These are phyloP conservation scores for Zingel zingel DNA, from an alignment of 2,113 vertebrate species.

Conservation along the genomic window DNA sequence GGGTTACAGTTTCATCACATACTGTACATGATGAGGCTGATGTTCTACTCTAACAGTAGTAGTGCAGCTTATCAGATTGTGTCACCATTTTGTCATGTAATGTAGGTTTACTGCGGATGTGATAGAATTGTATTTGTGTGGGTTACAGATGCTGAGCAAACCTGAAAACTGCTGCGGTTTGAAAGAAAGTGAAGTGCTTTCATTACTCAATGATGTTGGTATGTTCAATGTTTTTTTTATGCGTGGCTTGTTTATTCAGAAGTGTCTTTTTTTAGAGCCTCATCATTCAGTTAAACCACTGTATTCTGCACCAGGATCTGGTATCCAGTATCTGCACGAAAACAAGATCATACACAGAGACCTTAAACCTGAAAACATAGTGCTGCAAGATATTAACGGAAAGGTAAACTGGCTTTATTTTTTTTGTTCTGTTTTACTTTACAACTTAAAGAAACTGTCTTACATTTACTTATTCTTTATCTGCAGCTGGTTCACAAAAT, in stretches of 20 bases:
- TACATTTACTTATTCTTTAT: neutral
- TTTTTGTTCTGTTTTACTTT: neutral
- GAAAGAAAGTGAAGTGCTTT: conserved; percentile 97
- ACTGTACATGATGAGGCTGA: neutral
- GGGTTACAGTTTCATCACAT: neutral
- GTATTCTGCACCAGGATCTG: conserved; percentile 86
- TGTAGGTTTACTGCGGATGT: neutral
- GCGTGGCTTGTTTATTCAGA: neutral
- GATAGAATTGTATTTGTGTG: neutral
- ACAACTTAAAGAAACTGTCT: neutral
- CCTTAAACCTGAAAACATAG: conserved; percentile 98
- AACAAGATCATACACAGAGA: conserved; percentile 99
- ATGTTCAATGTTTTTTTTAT: conserved; percentile 36
- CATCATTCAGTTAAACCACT: neutral
- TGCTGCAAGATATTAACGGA: conserved; percentile 93
- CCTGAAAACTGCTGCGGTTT: conserved; percentile 98
- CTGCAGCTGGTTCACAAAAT: conserved; percentile 94
- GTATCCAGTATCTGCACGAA: conserved; percentile 97
- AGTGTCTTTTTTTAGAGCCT: accelerated
- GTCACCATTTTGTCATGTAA: neutral
- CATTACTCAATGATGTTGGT: conserved; percentile 95
- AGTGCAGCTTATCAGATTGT: too few relatives aligned
- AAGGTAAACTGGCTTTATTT: conserved; percentile 85
- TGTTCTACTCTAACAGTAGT: too few relatives aligned
- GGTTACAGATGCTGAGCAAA: conserved; percentile 91